Evolutionary conservation across 92 coral and sea anemone genomes (phyloP), one percentile per base, ranked within the genome.

Genomic region (Pocillopora meandrina): DNA sequence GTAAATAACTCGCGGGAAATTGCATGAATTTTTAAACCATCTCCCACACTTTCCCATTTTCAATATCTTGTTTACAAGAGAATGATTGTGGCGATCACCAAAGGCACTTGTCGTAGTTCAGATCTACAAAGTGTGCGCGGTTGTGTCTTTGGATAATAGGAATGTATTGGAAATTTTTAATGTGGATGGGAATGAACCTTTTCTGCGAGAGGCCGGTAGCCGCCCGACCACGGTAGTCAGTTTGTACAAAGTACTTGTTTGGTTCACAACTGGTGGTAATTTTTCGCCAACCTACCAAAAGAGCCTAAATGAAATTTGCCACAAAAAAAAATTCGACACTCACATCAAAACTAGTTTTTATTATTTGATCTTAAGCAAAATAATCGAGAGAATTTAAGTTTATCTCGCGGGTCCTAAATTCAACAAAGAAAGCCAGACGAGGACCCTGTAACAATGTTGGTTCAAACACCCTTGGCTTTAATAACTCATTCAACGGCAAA

Each of bases 61-160:
- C 55, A 59, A 81, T 81, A 70, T 57, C 77, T 77, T 81, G 85
- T 71, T 70, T 71, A 56, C 69, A 58, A 81, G 18, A 10, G 60
- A 19, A 26, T 66, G 57, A 64, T 52, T 69, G 15, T 69, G 42
- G 35, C 74, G 52, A 21, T 71, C 85, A 81, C 59, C 76, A 12
- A 33, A 8, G 68, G 55, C 59, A 21, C 17, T 36, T 71, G 77
- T 81, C 71, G 42, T 71, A 35, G 70, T 10, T 35, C 52, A 42
- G 52, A 42, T 3, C 52, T 42, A 42, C 52, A 42, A 42, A 42
- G 52, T 42, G 52, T 42, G 52, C 5, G 5, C 52, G 52, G 52
- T 42, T 3, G 52, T 42, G 52, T 42, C 52, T 42, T 42, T 42
- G 52, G 8, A 42, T 42, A 42, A 42, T 42, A 7, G 52, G 5